Conservation (phyloP, 2,113 vertebrate species). For the Sebastes fasciatus region DNA sequence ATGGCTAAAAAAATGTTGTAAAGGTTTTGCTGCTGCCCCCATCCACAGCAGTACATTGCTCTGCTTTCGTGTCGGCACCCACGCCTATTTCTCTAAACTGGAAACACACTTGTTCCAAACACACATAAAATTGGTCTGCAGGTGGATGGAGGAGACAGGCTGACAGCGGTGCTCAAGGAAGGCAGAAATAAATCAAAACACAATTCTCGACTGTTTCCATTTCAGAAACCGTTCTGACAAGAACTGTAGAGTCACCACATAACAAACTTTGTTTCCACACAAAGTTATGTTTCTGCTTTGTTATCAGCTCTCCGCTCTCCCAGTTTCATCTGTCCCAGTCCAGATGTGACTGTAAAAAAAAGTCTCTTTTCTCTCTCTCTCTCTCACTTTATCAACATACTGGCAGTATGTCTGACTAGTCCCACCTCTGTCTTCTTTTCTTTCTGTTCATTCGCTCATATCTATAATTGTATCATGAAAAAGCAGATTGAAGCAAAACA, state of each 20-base stretch:
- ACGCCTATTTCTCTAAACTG: too few species aligned
- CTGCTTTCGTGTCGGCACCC: too few species aligned
- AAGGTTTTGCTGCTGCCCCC: too few species aligned
- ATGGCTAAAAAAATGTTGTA: too few species aligned
- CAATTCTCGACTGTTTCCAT: neutral
- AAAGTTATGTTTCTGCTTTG: neutral
- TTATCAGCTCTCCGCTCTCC: neutral
- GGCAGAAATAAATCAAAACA: constrained; percentile 14
- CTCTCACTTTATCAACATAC: neutral
- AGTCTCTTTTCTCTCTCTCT: neutral
- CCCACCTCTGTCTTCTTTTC: too few species aligned
- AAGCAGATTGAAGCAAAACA: constrained; percentile 12
- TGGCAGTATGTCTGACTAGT: too few species aligned
- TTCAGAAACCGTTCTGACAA: constrained; percentile 11
- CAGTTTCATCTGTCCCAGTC: neutral
- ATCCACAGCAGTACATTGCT: too few species aligned
- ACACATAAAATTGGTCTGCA: constrained; percentile 21
- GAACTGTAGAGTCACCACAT: constrained; percentile 1
- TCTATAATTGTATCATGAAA: constrained; percentile 9
- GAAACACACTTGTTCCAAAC: too few species aligned
- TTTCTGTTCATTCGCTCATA: neutral
- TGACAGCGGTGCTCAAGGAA: constrained; percentile 7
- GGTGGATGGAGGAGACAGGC: constrained; percentile 13
- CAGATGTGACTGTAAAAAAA: neutral
- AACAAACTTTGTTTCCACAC: neutral